Evolutionary conservation across 2,888 invertebrate genomes (phyloP).

Genomic region (Priocnemis perturbator): DNA sequence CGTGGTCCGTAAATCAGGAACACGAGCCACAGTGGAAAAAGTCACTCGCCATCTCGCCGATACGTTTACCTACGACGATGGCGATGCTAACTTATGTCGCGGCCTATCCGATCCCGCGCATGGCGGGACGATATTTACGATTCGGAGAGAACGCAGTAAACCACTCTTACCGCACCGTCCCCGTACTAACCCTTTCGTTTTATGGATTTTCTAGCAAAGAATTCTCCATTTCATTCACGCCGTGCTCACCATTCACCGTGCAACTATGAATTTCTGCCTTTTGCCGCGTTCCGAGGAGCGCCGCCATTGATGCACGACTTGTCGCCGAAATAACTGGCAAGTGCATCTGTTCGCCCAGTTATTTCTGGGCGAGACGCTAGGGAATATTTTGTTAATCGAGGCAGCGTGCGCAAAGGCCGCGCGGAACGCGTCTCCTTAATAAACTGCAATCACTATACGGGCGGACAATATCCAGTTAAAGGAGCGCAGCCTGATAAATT

Average conservation of each 20-base stretch:
- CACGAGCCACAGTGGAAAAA: constrained; percentile 59
- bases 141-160: constrained; percentile 62
- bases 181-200: background rate
- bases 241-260: background rate
- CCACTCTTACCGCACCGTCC: constrained; percentile 35
- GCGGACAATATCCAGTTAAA: too few relatives aligned
- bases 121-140: constrained; percentile 65
- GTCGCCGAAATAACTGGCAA: too few relatives aligned
- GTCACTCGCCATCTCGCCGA: constrained; percentile 56
- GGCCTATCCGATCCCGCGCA: constrained; percentile 60
- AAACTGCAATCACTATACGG: too few relatives aligned
- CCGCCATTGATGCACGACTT: too few relatives aligned
- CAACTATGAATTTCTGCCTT: too few relatives aligned
- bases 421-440: too few relatives aligned
- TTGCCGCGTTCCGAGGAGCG: too few relatives aligned
- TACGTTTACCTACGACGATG: constrained; percentile 58
- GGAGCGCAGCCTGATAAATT: too few relatives aligned
- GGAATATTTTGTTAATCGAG: too few relatives aligned
- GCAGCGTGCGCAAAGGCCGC: too few relatives aligned
- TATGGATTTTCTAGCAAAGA: background rate
- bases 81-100: constrained; percentile 66
- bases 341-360: too few relatives aligned
- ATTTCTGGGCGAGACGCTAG: too few relatives aligned
- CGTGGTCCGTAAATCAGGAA: constrained; percentile 65
- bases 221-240: background rate